Percentiles rank a stretch among this genome's conserved stretches.
Conservation (phyloP, 2,888 invertebrate species). For the Pandemis heparana region DNA sequence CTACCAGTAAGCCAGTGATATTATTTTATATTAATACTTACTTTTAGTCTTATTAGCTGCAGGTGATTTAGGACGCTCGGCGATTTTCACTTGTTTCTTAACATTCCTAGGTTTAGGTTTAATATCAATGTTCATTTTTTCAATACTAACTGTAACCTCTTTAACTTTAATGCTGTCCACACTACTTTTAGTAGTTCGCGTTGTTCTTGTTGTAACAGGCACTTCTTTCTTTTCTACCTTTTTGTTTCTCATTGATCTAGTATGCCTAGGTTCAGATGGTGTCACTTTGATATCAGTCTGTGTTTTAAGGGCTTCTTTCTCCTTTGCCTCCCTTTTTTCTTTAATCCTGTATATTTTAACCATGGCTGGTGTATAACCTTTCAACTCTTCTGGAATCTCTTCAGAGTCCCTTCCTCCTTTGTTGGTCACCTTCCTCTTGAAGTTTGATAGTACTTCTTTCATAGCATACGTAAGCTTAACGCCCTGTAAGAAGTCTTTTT, state of each 20-base stretch:
- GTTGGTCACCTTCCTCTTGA: conserved; percentile 82
- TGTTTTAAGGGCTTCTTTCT: conserved; percentile 66
- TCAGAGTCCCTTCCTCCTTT: conserved; percentile 64
- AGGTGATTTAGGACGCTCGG: conserved; percentile 49
- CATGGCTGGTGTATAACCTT: conserved; percentile 86
- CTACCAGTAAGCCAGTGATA: too few species aligned
- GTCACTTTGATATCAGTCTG: conserved; percentile 51
- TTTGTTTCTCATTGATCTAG: conserved; percentile 62
- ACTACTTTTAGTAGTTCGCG: conserved; percentile 45
- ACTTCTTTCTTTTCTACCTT: conserved; percentile 21
- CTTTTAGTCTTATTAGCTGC: conserved; percentile 51
- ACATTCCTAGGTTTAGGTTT: conserved; percentile 11
- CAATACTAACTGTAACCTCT: conserved; percentile 30
- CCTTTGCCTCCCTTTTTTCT: conserved; percentile 76
- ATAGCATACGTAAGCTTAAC: conserved; percentile 90
- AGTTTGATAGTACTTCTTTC: conserved; percentile 88
- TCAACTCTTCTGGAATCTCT: conserved; percentile 56
- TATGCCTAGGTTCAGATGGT: conserved; percentile 54
- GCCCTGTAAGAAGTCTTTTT: conserved; percentile 78
- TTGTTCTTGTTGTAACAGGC: conserved; percentile 20
- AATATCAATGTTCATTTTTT: conserved; percentile 24
- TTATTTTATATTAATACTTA: conserved; percentile 48
- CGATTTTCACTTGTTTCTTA: conserved; percentile 54
- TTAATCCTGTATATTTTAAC: conserved; percentile 78
- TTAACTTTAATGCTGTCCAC: conserved; percentile 42